These are phyloP conservation scores for Drosophila crucigera DNA, from an alignment of 2,888 invertebrate genomes.

Conservation along the genomic window DNA sequence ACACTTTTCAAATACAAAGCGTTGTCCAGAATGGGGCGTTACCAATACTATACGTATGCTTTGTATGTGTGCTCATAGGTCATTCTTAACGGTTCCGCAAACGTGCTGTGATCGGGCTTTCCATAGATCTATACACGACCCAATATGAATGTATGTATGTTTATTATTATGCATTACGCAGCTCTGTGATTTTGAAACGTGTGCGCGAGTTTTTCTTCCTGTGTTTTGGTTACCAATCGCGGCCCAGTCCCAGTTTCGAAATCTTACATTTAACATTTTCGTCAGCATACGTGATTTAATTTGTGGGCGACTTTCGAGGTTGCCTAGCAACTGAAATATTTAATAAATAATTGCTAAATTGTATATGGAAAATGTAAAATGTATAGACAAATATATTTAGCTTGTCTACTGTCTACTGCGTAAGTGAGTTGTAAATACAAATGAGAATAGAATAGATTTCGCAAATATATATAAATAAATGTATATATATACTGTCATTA, in stretches of 20 bases:
- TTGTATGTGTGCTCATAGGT: slow-evolving; percentile 23
- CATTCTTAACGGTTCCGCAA: slow-evolving; percentile 68
- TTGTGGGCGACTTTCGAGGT: slow-evolving; percentile 26
- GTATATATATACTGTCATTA: neutral
- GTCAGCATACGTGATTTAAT: slow-evolving; percentile 55
- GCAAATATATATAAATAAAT: neutral
- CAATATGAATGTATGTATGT: neutral
- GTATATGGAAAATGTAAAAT: neutral
- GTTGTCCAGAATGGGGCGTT: slow-evolving; percentile 33
- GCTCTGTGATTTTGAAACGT: slow-evolving; percentile 54
- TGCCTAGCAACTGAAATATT: slow-evolving; percentile 6
- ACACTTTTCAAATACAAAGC: slow-evolving; percentile 37
- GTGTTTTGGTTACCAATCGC: slow-evolving; percentile 67
- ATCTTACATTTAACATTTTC: slow-evolving; percentile 42
- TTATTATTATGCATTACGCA: slow-evolving; percentile 71
- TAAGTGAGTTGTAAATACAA: neutral
- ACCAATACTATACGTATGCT: neutral
- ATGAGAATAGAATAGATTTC: neutral
- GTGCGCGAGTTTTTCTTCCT: slow-evolving; percentile 63
- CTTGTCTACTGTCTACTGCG: neutral
- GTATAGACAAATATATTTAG: neutral
- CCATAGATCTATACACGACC: slow-evolving; percentile 28
- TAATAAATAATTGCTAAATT: neutral
- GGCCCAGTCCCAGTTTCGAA: slow-evolving; percentile 69
- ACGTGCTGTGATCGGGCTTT: slow-evolving; percentile 60